A percentile compares a stretch with the other conserved stretches of the same genome.
These are phyloP conservation scores for Hepsetus odoe DNA, from an alignment of 2,113 vertebrate species.

Conservation along the genomic window DNA sequence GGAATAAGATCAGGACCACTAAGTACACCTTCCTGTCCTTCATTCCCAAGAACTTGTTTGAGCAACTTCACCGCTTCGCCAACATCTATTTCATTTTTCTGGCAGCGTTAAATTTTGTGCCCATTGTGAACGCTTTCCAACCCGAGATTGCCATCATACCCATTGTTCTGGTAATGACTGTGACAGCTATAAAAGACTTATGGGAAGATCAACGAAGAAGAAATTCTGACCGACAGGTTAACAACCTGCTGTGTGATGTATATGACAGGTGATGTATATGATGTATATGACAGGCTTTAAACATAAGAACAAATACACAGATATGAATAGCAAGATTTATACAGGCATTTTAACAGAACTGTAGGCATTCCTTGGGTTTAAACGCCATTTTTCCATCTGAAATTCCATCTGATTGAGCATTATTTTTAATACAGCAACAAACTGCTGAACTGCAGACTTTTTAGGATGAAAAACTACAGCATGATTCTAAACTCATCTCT, in stretches of 20 bases:
- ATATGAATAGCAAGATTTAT: neutral
- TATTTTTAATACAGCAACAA: neutral
- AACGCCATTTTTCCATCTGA: neutral
- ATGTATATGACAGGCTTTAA: slow-evolving; percentile 54
- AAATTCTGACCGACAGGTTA: slow-evolving; percentile 61
- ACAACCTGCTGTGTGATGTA: slow-evolving; percentile 61
- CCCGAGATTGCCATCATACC: slow-evolving; percentile 66
- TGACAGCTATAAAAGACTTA: slow-evolving; percentile 67
- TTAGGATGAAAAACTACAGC: neutral
- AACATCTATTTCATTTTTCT: slow-evolving; percentile 75
- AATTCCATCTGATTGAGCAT: neutral
- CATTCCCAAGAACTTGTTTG: slow-evolving; percentile 74
- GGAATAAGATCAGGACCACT: slow-evolving; percentile 68
- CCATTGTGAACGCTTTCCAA: slow-evolving; percentile 71
- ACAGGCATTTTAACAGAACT: neutral
- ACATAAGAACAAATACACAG: neutral
- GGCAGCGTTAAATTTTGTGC: slow-evolving; percentile 69
- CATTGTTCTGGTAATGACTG: slow-evolving; percentile 59
- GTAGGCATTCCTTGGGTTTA: neutral
- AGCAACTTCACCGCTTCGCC: slow-evolving; percentile 72
- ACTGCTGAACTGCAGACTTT: too few species aligned
- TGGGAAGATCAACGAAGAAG: slow-evolving; percentile 70
- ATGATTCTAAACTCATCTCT: neutral
- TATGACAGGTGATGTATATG: slow-evolving; percentile 72
- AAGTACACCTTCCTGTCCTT: slow-evolving; percentile 74